Base-by-base conservation (phyloP, 2,797 vertebrate genomes). In the Sebastiscus tertius region DNA sequence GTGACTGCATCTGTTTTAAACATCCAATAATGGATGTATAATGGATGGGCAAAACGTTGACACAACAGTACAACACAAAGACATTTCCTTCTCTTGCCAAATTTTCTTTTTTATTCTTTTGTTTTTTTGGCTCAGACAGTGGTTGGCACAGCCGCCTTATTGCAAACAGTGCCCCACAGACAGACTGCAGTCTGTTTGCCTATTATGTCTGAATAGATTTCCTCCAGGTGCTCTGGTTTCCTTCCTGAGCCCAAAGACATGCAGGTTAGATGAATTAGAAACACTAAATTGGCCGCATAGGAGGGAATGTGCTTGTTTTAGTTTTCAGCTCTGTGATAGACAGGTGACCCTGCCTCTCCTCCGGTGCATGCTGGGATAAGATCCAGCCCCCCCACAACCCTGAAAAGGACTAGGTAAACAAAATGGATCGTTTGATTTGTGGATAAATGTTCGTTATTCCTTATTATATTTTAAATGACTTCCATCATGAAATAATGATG, bases 191-290 rank as follows among this genome's bases (percentile, higher is more conserved):
- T 61, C 59, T 33, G 36, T 71, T 58, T 77, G 14, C 29, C n/a
- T 64, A 31, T 65, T 63, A 56, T 62, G 72, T 68, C 67, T 74
- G 4, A 42, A 52, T 36, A n/a, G 63, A 27, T 72, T 84, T 82
- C 46, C 54, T 75, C 13, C 54, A n/a, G 42, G 64, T 39, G 27
- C 59, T 74, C 34, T 66, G 60, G 56, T 77, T 82, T 79, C 33
- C 49, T 64, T 18, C 20, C 14, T 20, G 24, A 34, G 26, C 20
- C 33, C 14, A 4, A 74, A 72, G 46, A 74, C 39, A 64, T 4
- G 24, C 36, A 70, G 18, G 39, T 69, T 58, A 62, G 10, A 74
- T 74, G 18, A 66, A 65, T n/a, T 13, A 24, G n/a, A 33, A 27
- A 72, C 31, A 20, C 8, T 58, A 36, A 81, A 72, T 59, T 36